These are phyloP conservation scores for Luidia sarsii DNA, from an alignment of 53 echinoderm and acorn worm genomes.

Conservation along the genomic window DNA sequence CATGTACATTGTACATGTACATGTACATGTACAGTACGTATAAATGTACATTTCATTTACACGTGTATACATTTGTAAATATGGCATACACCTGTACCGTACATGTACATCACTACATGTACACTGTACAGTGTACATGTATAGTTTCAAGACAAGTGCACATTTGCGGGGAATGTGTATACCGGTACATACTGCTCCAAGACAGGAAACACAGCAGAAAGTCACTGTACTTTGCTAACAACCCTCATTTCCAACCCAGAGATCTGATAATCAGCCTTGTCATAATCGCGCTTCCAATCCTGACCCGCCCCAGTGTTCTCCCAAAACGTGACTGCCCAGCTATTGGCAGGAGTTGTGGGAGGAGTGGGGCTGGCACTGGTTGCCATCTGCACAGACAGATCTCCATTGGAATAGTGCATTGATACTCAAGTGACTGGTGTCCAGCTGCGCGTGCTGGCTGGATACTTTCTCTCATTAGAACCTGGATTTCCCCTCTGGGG, in stretches of 20 bases:
- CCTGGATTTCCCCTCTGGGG: not conserved
- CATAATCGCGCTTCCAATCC: not conserved
- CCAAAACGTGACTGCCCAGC: slow-evolving; percentile 20
- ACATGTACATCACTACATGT: too few species aligned
- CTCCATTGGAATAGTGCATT: too few species aligned
- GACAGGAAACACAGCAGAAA: not conserved
- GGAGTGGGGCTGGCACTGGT: not conserved
- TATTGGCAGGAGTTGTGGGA: not conserved
- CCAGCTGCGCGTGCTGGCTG: slow-evolving; percentile 15
- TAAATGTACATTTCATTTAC: too few species aligned
- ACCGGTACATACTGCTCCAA: too few species aligned
- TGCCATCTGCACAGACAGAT: not conserved
- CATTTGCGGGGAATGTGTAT: too few species aligned
- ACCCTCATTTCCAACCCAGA: slow-evolving; percentile 3
- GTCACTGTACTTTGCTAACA: slow-evolving; percentile 32
- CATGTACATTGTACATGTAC: too few species aligned
- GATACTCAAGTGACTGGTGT: not conserved
- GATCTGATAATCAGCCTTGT: slow-evolving; percentile 36
- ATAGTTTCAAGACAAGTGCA: not conserved
- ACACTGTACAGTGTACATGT: not conserved
- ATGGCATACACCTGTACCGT: too few species aligned
- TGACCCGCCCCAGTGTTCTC: not conserved
- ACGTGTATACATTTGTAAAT: too few species aligned
- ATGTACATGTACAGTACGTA: too few species aligned
- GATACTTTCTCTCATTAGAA: slow-evolving; percentile 17